Base-by-base conservation (phyloP, 1,140 invertebrate genomes). In the Papilio xuthus region DNA sequence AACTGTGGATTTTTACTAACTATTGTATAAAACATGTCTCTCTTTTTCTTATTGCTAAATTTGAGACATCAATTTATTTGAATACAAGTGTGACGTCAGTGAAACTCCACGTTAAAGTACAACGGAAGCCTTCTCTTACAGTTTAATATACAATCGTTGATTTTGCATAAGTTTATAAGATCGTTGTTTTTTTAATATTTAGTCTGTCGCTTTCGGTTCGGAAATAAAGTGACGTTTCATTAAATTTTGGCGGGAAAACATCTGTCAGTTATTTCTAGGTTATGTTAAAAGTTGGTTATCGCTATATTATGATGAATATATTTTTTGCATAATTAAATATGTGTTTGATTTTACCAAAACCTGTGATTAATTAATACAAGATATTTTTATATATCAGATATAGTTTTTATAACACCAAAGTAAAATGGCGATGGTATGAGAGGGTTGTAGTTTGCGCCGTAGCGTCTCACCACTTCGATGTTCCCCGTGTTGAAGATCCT, bases 371-470 rank as follows among this genome's bases (percentile, higher is more conserved):
- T 18, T 44, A 18, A n/a, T 32, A 32, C 32, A 28, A 4, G 37
- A 44, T 10, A 4, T 12, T 20, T 53, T 32, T 80, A 80, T 28
- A 70, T n/a, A 47, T 83, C 82, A 2, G 82, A 77, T 41, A 74
- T 26, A 44, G 47, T 76, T 28, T 47, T 80, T 0, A 81, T 7
- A 4, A 87, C 8, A 0, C 85, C 85, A 4, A 60, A 28, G 12
- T 77, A 81, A 23, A 84, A 79, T 0, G 83, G 82, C 4, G 63
- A 71, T 0, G 82, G 82, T 0, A 82, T 69, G 0, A 78, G 20
- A 0, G 87, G 87, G 47, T 87, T 88, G 50, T 84, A 87, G 32
- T 88, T 88, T 0, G 86, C 70, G 0, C 87, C 87, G 69, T 82
- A 89, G 6, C 83, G 26, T 2, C 81, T 63, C 0, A 85, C 79